Base-by-base conservation (phyloP, 2,797 vertebrate genomes). In the Eidolon dupreanum region DNA sequence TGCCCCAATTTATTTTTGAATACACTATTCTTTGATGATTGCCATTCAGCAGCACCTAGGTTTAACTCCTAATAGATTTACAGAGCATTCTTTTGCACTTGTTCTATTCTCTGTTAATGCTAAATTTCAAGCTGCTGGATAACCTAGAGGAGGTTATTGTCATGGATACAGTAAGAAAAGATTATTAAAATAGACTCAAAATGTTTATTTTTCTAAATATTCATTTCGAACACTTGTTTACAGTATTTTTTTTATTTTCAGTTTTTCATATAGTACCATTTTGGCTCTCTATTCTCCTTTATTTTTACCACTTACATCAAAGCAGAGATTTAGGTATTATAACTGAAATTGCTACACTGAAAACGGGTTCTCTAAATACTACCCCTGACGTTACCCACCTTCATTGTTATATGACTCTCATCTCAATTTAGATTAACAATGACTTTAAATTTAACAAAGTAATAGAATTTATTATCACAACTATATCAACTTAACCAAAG, bases 181-280 rank as follows among this genome's bases (percentile, higher is more conserved):
- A 79, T 49, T 70, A 75, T 82, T 94, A 96, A 97, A 97, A 95
- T 78, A 75, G 86, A 88, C 26, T 31, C 6, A 19, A 49, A 81
- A 88, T 92, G 20, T 88, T 96, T 81, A 95, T 90, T 97, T 95
- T 82, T 74, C 75, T 22, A 89, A 57, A 49, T 70, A 88, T 95
- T 97, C 82, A 73, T 51, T 88, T 16, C 82, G 28, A 88, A 77
- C 31, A 26, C 36, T 88, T 79, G 6, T 65, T 16, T 24, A 77
- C 0, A 65, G 2, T 33, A 33, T 38, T 88, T 4, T 33, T 28
- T 84, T 12, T 43, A 84, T 49, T 5, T 93, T 92, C n/a, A n/a
- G 24, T 92, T 61, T 86, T 49, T 96, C 38, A 22, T 5, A 8
- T 20, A 36, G 10, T 59, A 73, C 5, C 12, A 70, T 53, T 78